Conservation (phyloP, 2,888 invertebrate genomes). For the Ophion ellenae region DNA sequence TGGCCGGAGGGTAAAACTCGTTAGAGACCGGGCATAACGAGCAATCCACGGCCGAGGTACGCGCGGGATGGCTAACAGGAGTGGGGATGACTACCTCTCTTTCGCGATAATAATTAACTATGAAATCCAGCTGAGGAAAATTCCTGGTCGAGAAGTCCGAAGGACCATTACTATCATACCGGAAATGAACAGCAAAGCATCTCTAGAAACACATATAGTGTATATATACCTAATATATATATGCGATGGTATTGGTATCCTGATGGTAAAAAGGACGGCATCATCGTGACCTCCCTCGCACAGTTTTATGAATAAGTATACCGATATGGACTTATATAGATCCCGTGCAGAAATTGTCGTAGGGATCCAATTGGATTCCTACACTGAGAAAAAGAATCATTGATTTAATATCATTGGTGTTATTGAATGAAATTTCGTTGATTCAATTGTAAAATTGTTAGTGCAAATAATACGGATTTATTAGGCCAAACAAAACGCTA, state of each 20-base stretch:
- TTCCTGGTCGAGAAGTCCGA: slow-evolving; percentile 55
- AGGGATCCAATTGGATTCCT: too few relatives aligned
- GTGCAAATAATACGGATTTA: too few relatives aligned
- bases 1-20: slow-evolving; percentile 70
- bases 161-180: slow-evolving; percentile 38
- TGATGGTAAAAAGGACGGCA: background rate
- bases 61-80: slow-evolving; percentile 19
- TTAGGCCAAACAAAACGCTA: too few relatives aligned
- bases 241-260: background rate
- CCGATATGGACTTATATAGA: too few relatives aligned
- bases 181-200: slow-evolving; percentile 63
- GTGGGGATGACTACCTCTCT: slow-evolving; percentile 35
- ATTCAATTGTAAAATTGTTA: too few relatives aligned
- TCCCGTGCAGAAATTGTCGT: too few relatives aligned
- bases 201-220: background rate
- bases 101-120: slow-evolving; percentile 70
- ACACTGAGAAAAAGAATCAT: too few relatives aligned
- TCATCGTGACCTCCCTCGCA: background rate
- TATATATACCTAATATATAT: background rate
- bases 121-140: slow-evolving; percentile 66
- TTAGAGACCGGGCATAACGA: slow-evolving; percentile 72
- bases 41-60: slow-evolving; percentile 65
- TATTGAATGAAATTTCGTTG: too few relatives aligned
- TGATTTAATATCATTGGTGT: too few relatives aligned
- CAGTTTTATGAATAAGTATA: background rate